A percentile compares a stretch with the other conserved stretches of the same genome.
Conservation (phyloP, 2,888 invertebrate genomes). For the Melanophora roralis region DNA sequence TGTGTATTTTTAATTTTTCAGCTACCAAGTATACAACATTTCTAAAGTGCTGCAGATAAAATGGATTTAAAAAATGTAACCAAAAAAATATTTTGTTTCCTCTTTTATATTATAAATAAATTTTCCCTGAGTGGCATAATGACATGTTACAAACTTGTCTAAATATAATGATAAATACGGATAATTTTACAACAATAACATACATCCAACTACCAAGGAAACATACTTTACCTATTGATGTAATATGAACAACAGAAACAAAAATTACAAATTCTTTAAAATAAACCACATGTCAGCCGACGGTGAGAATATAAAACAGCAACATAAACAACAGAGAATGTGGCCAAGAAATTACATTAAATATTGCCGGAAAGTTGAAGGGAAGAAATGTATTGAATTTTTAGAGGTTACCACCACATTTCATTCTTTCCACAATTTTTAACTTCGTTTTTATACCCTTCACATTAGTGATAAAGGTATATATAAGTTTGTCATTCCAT, state of each 20-base stretch:
- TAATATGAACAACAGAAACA: neutral
- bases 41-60: too few relatives aligned
- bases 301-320: neutral
- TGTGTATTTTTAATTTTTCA: too few relatives aligned
- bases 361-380: neutral
- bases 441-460: too few relatives aligned
- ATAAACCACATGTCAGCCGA: conserved; percentile 15
- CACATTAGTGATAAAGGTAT: too few relatives aligned
- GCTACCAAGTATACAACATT: too few relatives aligned
- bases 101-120: conserved; percentile 6
- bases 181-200: neutral
- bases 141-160: neutral
- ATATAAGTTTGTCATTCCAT: too few relatives aligned
- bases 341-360: neutral
- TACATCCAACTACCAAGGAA: neutral
- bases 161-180: neutral
- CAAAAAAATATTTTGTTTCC: too few relatives aligned
- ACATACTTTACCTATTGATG: conserved; percentile 8
- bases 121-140: neutral
- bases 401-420: too few relatives aligned
- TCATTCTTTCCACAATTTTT: too few relatives aligned
- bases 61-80: too few relatives aligned
- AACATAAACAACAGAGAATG: neutral
- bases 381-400: too few relatives aligned
- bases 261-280: neutral